Percentiles rank a stretch among this genome's conserved stretches.
Conservation (phyloP, 2,888 invertebrate species). For the Neuroscelio doddi region DNA sequence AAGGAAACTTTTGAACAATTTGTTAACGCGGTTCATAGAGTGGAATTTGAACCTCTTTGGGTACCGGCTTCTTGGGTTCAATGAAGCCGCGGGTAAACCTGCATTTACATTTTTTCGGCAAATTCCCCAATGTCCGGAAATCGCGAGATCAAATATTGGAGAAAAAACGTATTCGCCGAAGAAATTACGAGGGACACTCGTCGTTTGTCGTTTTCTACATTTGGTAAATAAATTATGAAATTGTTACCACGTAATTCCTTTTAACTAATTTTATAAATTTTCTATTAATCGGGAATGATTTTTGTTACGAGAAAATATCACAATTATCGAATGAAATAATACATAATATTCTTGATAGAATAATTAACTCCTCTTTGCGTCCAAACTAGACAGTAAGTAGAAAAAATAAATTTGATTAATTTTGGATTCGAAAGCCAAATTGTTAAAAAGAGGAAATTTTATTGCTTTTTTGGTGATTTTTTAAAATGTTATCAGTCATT, state of each 20-base stretch:
- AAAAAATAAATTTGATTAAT: too few relatives aligned
- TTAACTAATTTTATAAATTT: constrained; percentile 37
- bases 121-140: not conserved
- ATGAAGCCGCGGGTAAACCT: constrained; percentile 70
- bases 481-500: constrained; percentile 22
- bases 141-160: constrained; percentile 12
- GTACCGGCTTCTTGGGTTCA: constrained; percentile 96
- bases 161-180: constrained; percentile 26
- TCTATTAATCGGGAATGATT: constrained; percentile 27
- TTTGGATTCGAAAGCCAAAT: constrained; percentile 8
- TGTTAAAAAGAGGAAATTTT: constrained; percentile 13
- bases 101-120: constrained; percentile 24
- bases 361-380: constrained; percentile 31
- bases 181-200: constrained; percentile 24
- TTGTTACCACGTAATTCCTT: constrained; percentile 5
- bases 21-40: constrained; percentile 84
- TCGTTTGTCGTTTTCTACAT: constrained; percentile 38
- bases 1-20: constrained; percentile 89
- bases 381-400: constrained; percentile 36
- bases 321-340: constrained; percentile 17
- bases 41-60: constrained; percentile 96
- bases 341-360: constrained; percentile 24
- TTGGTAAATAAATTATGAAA: constrained; percentile 8
- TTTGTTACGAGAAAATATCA: constrained; percentile 20
- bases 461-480: constrained; percentile 20